Conservation (phyloP, 2,888 invertebrate genomes). For the Ormyrus labotus region DNA sequence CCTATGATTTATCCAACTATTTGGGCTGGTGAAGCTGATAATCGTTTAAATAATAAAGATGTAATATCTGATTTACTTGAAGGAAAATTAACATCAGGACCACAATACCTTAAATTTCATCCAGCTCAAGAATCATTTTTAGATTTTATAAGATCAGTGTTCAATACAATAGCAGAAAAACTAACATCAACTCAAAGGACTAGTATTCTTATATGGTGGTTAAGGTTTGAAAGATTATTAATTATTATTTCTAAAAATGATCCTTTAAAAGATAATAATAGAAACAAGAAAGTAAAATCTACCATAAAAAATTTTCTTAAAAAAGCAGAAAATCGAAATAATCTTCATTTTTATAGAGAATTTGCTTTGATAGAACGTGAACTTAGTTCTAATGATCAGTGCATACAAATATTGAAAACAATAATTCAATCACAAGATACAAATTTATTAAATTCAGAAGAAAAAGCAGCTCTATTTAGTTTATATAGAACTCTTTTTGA, state of each 20-base stretch:
- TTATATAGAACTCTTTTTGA: constrained; percentile 75
- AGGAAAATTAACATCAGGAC: constrained; percentile 78
- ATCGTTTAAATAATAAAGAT: constrained; percentile 61
- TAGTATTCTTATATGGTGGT: constrained; percentile 81
- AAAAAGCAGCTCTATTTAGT: constrained; percentile 73
- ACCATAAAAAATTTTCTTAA: constrained; percentile 79
- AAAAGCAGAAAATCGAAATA: constrained; percentile 77
- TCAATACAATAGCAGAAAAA: constrained; percentile 77
- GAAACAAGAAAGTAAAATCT: constrained; percentile 77
- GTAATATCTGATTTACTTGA: constrained; percentile 67
- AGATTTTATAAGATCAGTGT: constrained; percentile 77
- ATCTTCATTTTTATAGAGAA: constrained; percentile 80
- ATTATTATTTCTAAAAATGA: constrained; percentile 76
- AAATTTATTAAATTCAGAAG: constrained; percentile 63
- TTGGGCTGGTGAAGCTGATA: constrained; percentile 65
- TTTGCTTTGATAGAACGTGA: constrained; percentile 81
- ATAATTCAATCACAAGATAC: constrained; percentile 72
- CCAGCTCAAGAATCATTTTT: constrained; percentile 81
- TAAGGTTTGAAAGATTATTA: constrained; percentile 80
- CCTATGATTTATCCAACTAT: constrained; percentile 67
- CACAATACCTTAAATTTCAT: constrained; percentile 79
- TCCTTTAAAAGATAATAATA: constrained; percentile 72
- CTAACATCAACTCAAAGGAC: constrained; percentile 76
- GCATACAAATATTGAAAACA: constrained; percentile 77
- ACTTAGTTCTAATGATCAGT: constrained; percentile 75